Conservation (phyloP, 2,888 invertebrate genomes). For the Leptarthrus brevirostris region DNA sequence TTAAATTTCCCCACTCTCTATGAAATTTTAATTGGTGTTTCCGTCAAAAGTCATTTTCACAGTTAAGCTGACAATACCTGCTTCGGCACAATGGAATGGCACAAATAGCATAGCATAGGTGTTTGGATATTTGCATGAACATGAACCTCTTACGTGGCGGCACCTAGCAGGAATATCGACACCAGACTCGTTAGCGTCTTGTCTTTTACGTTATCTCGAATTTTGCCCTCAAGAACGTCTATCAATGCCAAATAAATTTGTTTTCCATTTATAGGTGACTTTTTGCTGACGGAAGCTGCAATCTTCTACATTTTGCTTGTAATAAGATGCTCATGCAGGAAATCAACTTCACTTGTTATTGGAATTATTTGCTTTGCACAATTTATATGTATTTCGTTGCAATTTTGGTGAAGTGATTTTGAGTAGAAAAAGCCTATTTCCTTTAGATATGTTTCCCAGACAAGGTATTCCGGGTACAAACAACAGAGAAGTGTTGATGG, state of each 20-base stretch:
- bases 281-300: not conserved
- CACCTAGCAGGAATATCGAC: not conserved
- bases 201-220: not conserved
- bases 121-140: not conserved
- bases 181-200: not conserved
- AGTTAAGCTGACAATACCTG: constrained; percentile 22
- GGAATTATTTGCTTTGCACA: too few relatives aligned
- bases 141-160: not conserved
- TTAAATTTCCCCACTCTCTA: not conserved
- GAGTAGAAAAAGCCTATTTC: too few relatives aligned
- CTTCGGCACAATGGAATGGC: not conserved
- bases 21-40: constrained; percentile 38
- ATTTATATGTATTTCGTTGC: too few relatives aligned
- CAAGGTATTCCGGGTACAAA: too few relatives aligned
- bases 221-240: not conserved
- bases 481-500: too few relatives aligned
- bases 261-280: not conserved
- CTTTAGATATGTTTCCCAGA: too few relatives aligned
- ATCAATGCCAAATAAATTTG: constrained; percentile 9
- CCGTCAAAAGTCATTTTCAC: constrained; percentile 35
- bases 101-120: not conserved
- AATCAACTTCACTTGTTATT: not conserved
- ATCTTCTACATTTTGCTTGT: not conserved
- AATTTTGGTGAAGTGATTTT: too few relatives aligned
- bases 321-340: not conserved